phyloP scores from a whole-genome alignment of 2,888 invertebrate species.

The Polyploca ridens region DNA sequence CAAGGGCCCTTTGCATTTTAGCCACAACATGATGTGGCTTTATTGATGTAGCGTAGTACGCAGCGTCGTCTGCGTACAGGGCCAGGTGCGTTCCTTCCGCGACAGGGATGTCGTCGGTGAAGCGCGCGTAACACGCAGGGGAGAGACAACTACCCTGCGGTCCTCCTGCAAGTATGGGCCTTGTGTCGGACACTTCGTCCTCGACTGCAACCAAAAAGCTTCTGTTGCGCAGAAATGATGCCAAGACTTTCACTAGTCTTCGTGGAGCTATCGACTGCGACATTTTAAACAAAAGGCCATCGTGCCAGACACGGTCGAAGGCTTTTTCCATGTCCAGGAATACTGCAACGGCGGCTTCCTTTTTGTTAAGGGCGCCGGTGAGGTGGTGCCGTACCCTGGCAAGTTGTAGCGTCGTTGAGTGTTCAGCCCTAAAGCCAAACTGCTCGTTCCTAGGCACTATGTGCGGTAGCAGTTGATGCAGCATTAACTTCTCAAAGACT shows the following conservation, averaged over 20 bases:
- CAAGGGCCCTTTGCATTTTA: not conserved
- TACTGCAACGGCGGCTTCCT: conserved; percentile 25
- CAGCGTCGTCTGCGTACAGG: not conserved
- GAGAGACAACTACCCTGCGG: conserved; percentile 20
- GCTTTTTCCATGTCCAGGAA: conserved; percentile 21
- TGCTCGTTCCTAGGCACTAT: conserved; percentile 25
- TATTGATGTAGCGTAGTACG: conserved; percentile 18
- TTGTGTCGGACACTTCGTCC: conserved; percentile 7
- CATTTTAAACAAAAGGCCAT: conserved; percentile 40
- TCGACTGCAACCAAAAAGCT: conserved; percentile 30
- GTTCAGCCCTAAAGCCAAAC: conserved; percentile 25
- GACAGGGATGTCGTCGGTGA: conserved; percentile 31
- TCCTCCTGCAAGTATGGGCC: conserved; percentile 28
- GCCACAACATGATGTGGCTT: not conserved
- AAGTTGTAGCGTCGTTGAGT: conserved; percentile 39
- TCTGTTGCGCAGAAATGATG: conserved; percentile 27
- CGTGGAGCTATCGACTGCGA: conserved; percentile 16
- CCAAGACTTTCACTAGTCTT: conserved; percentile 20
- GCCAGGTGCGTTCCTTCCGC: not conserved
- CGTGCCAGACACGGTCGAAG: conserved; percentile 23
- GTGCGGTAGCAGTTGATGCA: conserved; percentile 18
- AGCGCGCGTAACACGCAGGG: conserved; percentile 23
- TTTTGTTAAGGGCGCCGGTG: conserved; percentile 24
- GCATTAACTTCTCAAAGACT: conserved; percentile 12
- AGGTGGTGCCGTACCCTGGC: conserved; percentile 32